phyloP scores from a whole-genome alignment of 2,113 vertebrate species.

The Mugil cephalus region DNA sequence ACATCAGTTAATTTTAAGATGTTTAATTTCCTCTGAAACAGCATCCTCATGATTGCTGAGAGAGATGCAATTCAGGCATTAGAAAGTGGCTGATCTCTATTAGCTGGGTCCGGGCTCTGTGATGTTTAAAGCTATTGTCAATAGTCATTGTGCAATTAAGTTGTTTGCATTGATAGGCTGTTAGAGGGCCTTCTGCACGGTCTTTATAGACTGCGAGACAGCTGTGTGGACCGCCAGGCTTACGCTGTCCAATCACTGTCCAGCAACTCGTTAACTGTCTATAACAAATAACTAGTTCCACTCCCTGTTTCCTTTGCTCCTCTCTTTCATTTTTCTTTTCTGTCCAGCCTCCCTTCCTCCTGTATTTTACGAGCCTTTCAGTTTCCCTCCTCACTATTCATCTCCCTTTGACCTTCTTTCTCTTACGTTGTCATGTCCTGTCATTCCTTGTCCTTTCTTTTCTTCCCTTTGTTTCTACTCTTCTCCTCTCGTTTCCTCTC shows the following conservation, averaged over 20 bases:
- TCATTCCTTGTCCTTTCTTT: slow-evolving; percentile 16
- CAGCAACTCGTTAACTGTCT: slow-evolving; percentile 39
- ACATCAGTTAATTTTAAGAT: no score
- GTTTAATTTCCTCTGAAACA: neutral
- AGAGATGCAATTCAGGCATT: slow-evolving; percentile 84
- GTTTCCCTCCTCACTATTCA: slow-evolving; percentile 37
- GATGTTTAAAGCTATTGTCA: slow-evolving; percentile 93
- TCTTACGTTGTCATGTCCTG: slow-evolving; percentile 13
- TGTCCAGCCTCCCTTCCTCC: slow-evolving; percentile 25
- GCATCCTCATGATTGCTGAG: no score
- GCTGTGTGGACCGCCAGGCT: slow-evolving; percentile 37
- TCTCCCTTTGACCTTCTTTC: slow-evolving; percentile 55
- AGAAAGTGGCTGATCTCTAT: slow-evolving; percentile 88
- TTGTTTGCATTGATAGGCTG: slow-evolving; percentile 91
- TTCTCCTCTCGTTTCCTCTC: neutral
- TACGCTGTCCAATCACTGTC: slow-evolving; percentile 31
- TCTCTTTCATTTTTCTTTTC: slow-evolving; percentile 20
- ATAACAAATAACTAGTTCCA: slow-evolving; percentile 43
- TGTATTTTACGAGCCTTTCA: slow-evolving; percentile 33
- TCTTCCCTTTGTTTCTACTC: slow-evolving; percentile 7
- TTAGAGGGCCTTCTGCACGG: slow-evolving; percentile 91
- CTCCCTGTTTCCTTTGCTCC: slow-evolving; percentile 19
- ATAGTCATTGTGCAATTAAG: slow-evolving; percentile 95
- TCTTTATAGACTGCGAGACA: slow-evolving; percentile 65
- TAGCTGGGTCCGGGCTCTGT: slow-evolving; percentile 90